These are phyloP conservation scores for Morone saxatilis DNA, from an alignment of 2,113 vertebrate genomes.

Conservation along the genomic window DNA sequence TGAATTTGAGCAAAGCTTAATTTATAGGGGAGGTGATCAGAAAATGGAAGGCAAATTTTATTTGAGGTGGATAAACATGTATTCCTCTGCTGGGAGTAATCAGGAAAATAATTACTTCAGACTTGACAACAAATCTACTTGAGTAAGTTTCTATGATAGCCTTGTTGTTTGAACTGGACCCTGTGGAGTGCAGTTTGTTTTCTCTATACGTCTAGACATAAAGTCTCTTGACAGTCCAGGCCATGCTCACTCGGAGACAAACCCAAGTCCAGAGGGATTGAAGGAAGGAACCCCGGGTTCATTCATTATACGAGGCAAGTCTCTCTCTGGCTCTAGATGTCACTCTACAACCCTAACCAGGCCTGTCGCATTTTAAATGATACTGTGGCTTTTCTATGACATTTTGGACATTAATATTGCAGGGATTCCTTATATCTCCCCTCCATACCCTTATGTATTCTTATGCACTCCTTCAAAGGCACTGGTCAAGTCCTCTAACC, in stretches of 20 bases:
- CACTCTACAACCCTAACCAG: slow-evolving; percentile 71
- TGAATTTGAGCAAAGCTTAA: slow-evolving; percentile 66
- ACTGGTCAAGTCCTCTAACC: slow-evolving; percentile 70
- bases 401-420: slow-evolving; percentile 90
- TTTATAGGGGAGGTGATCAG: slow-evolving; percentile 70
- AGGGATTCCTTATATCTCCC: slow-evolving; percentile 84
- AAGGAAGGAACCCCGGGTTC: slow-evolving; percentile 42
- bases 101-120: slow-evolving; percentile 66
- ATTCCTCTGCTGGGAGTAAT: slow-evolving; percentile 68
- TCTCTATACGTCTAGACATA: slow-evolving; percentile 60
- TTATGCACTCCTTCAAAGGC: slow-evolving; percentile 63
- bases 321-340: slow-evolving; percentile 53
- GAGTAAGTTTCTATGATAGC: slow-evolving; percentile 51
- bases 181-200: slow-evolving; percentile 42
- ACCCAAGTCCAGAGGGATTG: slow-evolving; percentile 66
- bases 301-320: slow-evolving; percentile 73
- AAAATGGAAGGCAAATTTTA: slow-evolving; percentile 69
- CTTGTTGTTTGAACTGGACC: slow-evolving; percentile 69
- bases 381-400: slow-evolving; percentile 83
- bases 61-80: slow-evolving; percentile 73
- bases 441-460: slow-evolving; percentile 64
- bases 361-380: slow-evolving; percentile 54
- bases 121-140: slow-evolving; percentile 51
- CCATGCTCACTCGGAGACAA: slow-evolving; percentile 44
- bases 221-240: slow-evolving; percentile 56